Conservation (phyloP, 2,113 vertebrate genomes). For the Dromas ardeola region DNA sequence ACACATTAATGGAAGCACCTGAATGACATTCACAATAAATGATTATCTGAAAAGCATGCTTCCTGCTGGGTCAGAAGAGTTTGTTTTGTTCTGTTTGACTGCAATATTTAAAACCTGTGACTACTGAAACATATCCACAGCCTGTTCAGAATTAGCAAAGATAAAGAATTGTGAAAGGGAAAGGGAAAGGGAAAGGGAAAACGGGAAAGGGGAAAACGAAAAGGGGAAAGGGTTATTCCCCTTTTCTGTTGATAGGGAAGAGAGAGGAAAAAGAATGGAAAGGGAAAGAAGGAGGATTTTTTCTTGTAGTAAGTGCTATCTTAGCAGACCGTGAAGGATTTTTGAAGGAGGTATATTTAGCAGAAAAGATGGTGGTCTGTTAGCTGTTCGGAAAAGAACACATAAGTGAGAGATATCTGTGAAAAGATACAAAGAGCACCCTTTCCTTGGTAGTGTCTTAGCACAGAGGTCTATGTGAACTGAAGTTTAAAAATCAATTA, state of each 20-base stretch:
- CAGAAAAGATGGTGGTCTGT: not conserved
- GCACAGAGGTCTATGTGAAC: not conserved
- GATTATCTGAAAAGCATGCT: conserved; percentile 34
- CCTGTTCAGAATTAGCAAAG: not conserved
- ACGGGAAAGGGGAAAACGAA: not conserved
- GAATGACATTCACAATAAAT: conserved; percentile 42
- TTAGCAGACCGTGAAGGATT: not conserved
- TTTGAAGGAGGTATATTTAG: not conserved
- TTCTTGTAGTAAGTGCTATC: not conserved
- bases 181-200: not conserved
- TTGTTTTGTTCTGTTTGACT: conserved; percentile 46
- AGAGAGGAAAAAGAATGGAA: not conserved
- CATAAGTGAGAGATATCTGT: not conserved
- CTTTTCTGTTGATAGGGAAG: not conserved
- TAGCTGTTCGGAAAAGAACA: not conserved
- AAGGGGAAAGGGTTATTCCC: not conserved
- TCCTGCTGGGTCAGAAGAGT: not conserved
- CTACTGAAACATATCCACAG: not conserved
- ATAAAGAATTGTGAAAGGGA: not conserved
- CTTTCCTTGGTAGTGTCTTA: not conserved
- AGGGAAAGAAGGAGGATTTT: not conserved
- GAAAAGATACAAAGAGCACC: not conserved
- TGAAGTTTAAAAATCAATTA: conserved; percentile 58
- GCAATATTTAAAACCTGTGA: conserved; percentile 30
- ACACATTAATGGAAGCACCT: conserved; percentile 34